phyloP scores from a whole-genome alignment of 2,888 invertebrate species.

The Latrodectus elegans region DNA sequence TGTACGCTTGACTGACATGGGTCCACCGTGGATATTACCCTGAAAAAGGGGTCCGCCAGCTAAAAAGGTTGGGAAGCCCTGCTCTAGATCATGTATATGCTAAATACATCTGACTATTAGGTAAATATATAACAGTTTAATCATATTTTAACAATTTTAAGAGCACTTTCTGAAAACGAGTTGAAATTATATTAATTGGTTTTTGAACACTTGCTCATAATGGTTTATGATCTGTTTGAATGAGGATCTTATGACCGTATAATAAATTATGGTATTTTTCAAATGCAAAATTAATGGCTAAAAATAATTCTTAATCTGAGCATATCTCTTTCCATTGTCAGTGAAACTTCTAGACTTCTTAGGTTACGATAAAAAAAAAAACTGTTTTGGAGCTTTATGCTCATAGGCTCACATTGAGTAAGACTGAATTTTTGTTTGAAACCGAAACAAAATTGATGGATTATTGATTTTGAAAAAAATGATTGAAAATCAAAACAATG shows the following conservation, averaged over 20 bases:
- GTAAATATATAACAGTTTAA: neutral
- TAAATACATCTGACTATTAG: constrained; percentile 22
- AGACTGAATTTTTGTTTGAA: too few species aligned
- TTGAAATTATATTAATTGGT: constrained; percentile 17
- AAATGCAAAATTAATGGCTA: constrained; percentile 14
- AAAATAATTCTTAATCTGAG: constrained; percentile 24
- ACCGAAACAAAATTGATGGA: too few species aligned
- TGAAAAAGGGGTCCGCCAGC: too few species aligned
- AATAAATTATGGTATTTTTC: constrained; percentile 35
- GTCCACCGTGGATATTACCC: too few species aligned
- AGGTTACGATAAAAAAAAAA: too few species aligned
- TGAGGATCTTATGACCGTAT: constrained; percentile 14
- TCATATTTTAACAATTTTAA: constrained; percentile 23
- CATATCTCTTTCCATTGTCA: constrained; percentile 12
- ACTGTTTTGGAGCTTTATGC: too few species aligned
- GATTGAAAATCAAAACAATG: too few species aligned
- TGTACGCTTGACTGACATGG: too few species aligned
- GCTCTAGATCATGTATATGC: neutral
- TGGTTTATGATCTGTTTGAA: constrained; percentile 28
- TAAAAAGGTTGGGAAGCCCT: too few species aligned
- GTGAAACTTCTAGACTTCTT: constrained; percentile 31
- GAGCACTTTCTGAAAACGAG: constrained; percentile 11
- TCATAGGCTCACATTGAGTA: too few species aligned
- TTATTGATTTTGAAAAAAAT: too few species aligned
- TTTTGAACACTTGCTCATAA: constrained; percentile 11